These are phyloP conservation scores for Morelia viridis DNA, from an alignment of 2,797 vertebrate species.

Conservation along the genomic window DNA sequence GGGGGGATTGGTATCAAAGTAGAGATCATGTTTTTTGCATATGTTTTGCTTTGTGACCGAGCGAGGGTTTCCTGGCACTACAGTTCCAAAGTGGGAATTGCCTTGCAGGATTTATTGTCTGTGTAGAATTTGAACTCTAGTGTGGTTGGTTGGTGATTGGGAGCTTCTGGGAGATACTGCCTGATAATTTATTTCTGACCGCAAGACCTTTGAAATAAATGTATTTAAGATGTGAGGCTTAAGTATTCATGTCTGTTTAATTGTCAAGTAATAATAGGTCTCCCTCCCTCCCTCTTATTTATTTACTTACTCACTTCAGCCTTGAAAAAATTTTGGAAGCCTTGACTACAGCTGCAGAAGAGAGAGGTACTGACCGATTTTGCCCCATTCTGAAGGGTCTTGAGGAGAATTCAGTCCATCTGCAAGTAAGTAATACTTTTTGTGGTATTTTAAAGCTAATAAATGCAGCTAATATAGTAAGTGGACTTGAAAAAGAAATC, in stretches of 20 bases:
- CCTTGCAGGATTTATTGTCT: not conserved
- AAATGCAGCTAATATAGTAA: not conserved
- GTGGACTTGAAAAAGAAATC: not conserved
- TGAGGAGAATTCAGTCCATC: slow-evolving; percentile 85
- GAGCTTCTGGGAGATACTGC: not conserved
- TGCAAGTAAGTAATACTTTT: slow-evolving; percentile 79
- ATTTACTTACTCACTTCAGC: slow-evolving; percentile 62
- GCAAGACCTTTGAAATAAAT: not conserved
- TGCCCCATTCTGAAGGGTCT: slow-evolving; percentile 92
- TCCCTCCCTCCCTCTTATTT: too few relatives aligned
- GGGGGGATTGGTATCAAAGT: not conserved
- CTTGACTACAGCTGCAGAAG: slow-evolving; percentile 88
- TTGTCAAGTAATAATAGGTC: not conserved
- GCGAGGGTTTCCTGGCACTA: not conserved
- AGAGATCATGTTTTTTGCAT: not conserved
- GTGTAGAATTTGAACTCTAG: not conserved
- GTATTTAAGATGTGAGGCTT: not conserved
- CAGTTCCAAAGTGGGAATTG: not conserved
- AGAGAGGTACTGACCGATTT: slow-evolving; percentile 84
- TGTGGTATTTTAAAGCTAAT: not conserved
- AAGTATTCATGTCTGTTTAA: not conserved
- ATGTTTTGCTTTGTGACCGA: not conserved
- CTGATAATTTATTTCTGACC: not conserved
- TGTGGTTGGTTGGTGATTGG: not conserved
- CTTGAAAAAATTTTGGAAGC: slow-evolving; percentile 97